These are phyloP conservation scores for Budorcas taxicolor DNA, from an alignment of 2,113 vertebrate genomes.

Conservation along the genomic window DNA sequence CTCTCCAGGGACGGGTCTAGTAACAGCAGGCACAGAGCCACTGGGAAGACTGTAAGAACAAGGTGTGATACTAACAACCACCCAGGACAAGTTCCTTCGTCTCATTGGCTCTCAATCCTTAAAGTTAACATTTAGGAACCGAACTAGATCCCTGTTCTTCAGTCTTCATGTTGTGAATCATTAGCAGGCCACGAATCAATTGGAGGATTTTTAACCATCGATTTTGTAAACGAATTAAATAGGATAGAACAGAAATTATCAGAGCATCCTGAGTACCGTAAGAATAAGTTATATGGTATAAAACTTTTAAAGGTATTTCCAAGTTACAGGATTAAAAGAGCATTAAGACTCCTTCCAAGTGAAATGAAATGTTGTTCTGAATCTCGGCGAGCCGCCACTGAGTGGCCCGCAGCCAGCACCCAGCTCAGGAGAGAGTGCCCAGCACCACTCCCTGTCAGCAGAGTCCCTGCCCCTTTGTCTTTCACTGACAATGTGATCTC, in stretches of 20 bases:
- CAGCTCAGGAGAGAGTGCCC: not conserved
- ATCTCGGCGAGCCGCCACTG: not conserved
- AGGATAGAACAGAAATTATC: not conserved
- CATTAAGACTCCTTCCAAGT: not conserved
- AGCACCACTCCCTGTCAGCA: slow-evolving; percentile 51
- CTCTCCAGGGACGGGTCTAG: not conserved
- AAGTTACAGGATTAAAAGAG: not conserved
- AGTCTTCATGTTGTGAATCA: not conserved
- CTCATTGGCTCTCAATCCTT: not conserved
- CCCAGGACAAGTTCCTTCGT: not conserved
- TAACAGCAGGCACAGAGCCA: not conserved
- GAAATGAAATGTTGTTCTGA: not conserved
- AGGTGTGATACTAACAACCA: too few species aligned
- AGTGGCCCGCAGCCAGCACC: rapidly evolving
- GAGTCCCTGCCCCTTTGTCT: slow-evolving; percentile 69
- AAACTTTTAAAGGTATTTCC: not conserved
- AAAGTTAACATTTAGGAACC: not conserved
- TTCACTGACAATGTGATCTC: slow-evolving; percentile 51
- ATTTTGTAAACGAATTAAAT: not conserved
- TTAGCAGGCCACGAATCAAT: not conserved
- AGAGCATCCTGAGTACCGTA: not conserved
- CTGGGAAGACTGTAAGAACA: not conserved
- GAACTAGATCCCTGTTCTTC: not conserved
- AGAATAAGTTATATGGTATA: not conserved
- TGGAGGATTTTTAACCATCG: not conserved